Base-by-base conservation (phyloP, 2,113 vertebrate genomes). In the Amphiprion percula region DNA sequence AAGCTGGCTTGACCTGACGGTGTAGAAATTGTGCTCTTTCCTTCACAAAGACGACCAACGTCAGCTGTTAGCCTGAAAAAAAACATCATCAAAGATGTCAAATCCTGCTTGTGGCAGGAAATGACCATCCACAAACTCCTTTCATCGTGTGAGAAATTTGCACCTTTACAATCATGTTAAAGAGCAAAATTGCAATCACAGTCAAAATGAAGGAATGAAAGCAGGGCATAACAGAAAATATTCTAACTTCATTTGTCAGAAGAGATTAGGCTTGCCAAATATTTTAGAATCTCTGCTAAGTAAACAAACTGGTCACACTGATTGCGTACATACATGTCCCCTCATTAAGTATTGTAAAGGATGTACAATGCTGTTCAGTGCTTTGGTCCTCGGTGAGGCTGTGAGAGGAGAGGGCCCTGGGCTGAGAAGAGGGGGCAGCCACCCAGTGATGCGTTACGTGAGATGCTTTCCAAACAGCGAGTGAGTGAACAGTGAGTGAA, bases 401-500 rank as follows among this genome's bases (percentile, higher is more conserved):
- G 68, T 77, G 23, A 77, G 80, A 76, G 33, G 9, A 37, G 33
- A 37, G 74, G 30, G 46, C 73, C 65, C 67, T 79, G 53, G 33
- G 44, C 68, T 78, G 72, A 80, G 72, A 70, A 63, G 72, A 82
- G 75, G 76, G 84, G 82, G 81, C 70, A 68, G 85, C 54, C 62
- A 77, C 82, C 82, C 85, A 91, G 77, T 66, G 84, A 91, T 86
- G 89, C 75, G 59, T 91, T 93, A 88, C 82, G 78, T 89, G 83
- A 91, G 90, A 90, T 91, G 84, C 82, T 89, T 90, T 83, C 82
- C 80, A 92, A 90, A 93, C 91, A 92, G 85, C 88, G 86, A 60
- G 88, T 88, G 91, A 88, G 85, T 89, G 86, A 87, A 91, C 90
- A 90, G 85, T 89, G 86, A 60, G 88, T 89, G 91, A 88, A 93